Evolutionary conservation across 2,797 vertebrate genomes (phyloP).

Genomic region (Pantherophis alleghaniensis): DNA sequence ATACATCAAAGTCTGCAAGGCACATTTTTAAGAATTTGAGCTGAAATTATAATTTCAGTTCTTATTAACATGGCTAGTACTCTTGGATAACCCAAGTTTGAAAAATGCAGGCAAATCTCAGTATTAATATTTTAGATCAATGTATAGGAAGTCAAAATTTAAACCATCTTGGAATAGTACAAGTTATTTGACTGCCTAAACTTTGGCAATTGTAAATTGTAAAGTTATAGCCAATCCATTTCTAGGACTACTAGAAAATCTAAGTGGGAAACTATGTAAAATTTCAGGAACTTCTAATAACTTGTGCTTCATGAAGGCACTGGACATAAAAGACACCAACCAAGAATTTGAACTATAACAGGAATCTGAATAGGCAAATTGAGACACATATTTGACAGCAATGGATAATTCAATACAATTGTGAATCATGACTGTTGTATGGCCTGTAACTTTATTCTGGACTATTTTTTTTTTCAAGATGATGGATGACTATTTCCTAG

Average conservation of each 20-base stretch:
- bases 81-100: not conserved
- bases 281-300: not conserved
- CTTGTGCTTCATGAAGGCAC: not conserved
- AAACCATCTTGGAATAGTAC: not conserved
- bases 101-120: not conserved
- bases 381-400: not conserved
- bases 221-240: not conserved
- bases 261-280: not conserved
- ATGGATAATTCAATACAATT: not conserved
- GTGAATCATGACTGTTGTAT: not conserved
- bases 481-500: not conserved
- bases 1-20: not conserved
- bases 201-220: not conserved
- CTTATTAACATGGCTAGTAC: not conserved
- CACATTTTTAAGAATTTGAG: not conserved
- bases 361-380: not conserved
- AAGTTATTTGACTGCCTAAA: not conserved
- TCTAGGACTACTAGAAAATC: not conserved
- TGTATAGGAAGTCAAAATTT: not conserved
- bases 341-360: not conserved
- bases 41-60: not conserved
- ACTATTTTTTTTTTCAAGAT: not conserved
- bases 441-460: not conserved
- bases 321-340: not conserved
- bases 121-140: not conserved